A percentile compares a stretch with the other conserved stretches of the same genome.
These are phyloP conservation scores for Gavia stellata DNA, from an alignment of 2,113 vertebrate species.

Conservation along the genomic window DNA sequence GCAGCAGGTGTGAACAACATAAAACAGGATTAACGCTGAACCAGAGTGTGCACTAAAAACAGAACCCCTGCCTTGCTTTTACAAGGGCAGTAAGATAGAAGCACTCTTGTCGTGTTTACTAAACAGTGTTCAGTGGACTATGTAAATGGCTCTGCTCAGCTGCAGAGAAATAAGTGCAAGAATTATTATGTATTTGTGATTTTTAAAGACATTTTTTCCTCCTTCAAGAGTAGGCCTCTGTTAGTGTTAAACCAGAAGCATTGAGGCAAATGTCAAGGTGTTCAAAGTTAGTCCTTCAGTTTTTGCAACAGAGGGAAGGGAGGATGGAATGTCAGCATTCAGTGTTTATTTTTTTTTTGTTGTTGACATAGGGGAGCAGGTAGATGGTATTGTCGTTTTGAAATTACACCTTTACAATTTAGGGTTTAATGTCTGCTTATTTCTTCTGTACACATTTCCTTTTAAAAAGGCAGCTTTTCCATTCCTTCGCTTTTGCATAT, in stretches of 20 bases:
- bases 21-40: conserved; percentile 79
- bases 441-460: background rate
- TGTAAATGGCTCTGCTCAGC: conserved; percentile 52
- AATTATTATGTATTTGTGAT: background rate
- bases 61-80: conserved; percentile 70
- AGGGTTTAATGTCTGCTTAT: background rate
- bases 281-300: background rate
- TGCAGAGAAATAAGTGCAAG: conserved; percentile 5
- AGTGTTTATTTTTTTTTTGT: background rate
- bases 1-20: conserved; percentile 83
- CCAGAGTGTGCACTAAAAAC: conserved; percentile 79
- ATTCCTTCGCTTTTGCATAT: background rate
- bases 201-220: background rate
- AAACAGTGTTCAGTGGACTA: conserved; percentile 70
- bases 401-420: background rate
- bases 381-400: background rate
- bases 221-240: background rate
- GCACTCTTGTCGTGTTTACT: conserved; percentile 66
- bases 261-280: background rate
- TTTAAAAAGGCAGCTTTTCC: background rate
- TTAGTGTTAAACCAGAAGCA: background rate
- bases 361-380: background rate
- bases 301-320: background rate
- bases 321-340: background rate
- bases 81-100: conserved; percentile 58